Evolutionary conservation across 2,113 vertebrate species (phyloP), one percentile per base, ranked within the genome.

Genomic region (Motacilla alba): DNA sequence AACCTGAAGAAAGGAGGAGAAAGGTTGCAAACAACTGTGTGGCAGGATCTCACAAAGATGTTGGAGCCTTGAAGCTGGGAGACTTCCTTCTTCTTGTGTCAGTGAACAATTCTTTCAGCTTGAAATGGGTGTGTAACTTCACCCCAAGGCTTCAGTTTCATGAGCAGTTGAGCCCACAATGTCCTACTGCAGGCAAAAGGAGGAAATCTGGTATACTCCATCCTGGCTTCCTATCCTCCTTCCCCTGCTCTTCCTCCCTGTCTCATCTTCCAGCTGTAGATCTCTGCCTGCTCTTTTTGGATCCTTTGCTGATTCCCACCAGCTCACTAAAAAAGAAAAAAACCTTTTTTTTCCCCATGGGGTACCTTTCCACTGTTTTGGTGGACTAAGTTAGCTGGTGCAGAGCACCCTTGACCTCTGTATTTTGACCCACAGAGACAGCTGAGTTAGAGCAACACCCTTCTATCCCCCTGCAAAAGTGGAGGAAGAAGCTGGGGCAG

Each of bases 261-360:
- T 41, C 24, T 75, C 46, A 7, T 2, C 9, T 87, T 24, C n/a
- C 60, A 47, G 15, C 35, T 35, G 35, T 35, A 35, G 35, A 35
- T 35, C 35, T 35, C 35, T 83, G 20, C 12, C 49, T 44, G 8
- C 17, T 74, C 46, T 70, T 77, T 69, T 70, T 23, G 1, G 3
- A 37, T 72, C 22, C 22, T 95, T 49, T 53, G n/a, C 23, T 44
- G 15, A 83, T 67, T 78, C 21, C 20, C 13, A 33, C 33, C 43
- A 72, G 21, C 23, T 59, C 23, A 84, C 6, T 47, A 35, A 78
- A 74, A 62, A 2, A 62, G 23, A 2, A 73, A 60, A 78, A 53
- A 30, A 8, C 0, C 4, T 6, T 0, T 2, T 26, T 44, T 74
- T 70, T 50, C 1, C 6, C 8, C 5, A 15, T 18, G 6, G 13